Evolutionary conservation across 2,113 vertebrate genomes (phyloP), one percentile per base, ranked within the genome.

Genomic region (Notarius lentiginosus): DNA sequence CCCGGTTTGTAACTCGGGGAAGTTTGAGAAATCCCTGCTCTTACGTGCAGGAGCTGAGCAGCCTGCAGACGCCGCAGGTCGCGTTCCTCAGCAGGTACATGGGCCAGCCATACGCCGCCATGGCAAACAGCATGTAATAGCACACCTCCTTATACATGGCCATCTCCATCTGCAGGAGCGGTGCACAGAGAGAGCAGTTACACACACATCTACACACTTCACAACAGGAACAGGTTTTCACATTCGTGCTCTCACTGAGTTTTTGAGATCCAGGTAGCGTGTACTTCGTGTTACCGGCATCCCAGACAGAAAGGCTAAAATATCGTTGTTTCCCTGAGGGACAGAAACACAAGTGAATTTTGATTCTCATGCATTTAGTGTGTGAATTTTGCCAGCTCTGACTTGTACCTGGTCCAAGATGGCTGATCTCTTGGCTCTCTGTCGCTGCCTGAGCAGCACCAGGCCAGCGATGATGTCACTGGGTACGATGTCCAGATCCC

Each of bases 1-100:
- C 41, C 41, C 41, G 41, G 41, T 41, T 41, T 41, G 41, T 41
- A 41, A 41, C 41, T 41, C 41, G 41, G 41, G 41, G 41, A 4
- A 41, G 2, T 41, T 41, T 41, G 41, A 41, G 41, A 41, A 41
- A 41, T 41, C 41, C 41, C 41, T 41, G 41, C 41, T 73, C 98
- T 96, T 94, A 99, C 98, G 97, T 97, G 95, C 98, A 99, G 93
- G 98, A 98, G 90, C 98, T 96, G 84, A 96, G 96, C 72, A 99
- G 96, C 91, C 95, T 96, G 92, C 98, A 99, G 88, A 99, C 95
- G 84, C 98, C 98, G 70, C 98, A 99, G 15, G 96, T 96, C 1
- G 98, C 97, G 88, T 98, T 99, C 93, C 97, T 97, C 95, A 99
- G 98, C 92, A 99, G 95, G 95, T 99, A 99, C 94, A 99, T 97